These are phyloP conservation scores for Rhinolophus ferrumequinum DNA, from an alignment of 2,113 vertebrate genomes.

Conservation along the genomic window DNA sequence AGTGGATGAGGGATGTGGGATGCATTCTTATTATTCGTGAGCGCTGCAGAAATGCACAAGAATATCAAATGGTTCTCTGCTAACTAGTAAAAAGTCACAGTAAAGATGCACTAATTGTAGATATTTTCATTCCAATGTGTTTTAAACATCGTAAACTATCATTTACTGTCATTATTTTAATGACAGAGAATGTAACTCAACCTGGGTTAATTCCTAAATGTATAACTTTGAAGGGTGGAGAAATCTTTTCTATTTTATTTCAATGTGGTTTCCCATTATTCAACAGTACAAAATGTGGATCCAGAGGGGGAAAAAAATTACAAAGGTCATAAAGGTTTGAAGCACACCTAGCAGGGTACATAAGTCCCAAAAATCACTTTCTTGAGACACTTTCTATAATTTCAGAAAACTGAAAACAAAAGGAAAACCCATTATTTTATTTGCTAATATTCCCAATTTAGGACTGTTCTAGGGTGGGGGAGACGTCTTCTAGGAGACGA, in stretches of 20 bases:
- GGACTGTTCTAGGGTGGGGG: neutral
- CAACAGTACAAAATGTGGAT: constrained; percentile 18
- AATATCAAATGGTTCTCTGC: constrained; percentile 68
- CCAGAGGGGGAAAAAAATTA: constrained; percentile 61
- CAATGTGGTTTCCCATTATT: constrained; percentile 68
- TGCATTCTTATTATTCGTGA: constrained; percentile 49
- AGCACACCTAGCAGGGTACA: neutral
- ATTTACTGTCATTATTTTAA: constrained; percentile 85
- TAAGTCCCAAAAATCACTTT: neutral
- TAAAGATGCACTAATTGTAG: constrained; percentile 81
- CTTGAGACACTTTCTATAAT: neutral
- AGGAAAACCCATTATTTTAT: constrained; percentile 9
- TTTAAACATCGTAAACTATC: constrained; percentile 81
- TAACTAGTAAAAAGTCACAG: constrained; percentile 76
- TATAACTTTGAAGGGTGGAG: constrained; percentile 44
- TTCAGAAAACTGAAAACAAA: neutral
- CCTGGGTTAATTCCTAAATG: constrained; percentile 81
- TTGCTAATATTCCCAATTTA: neutral
- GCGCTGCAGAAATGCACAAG: constrained; percentile 50
- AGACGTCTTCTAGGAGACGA: neutral
- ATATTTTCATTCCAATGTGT: constrained; percentile 81
- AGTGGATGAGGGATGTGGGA: neutral
- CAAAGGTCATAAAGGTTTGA: constrained; percentile 21
- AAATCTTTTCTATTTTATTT: constrained; percentile 66
- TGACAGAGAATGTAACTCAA: constrained; percentile 82